Evolutionary conservation across 2,888 invertebrate genomes (phyloP).

Genomic region (Taphrorychus bicolor): DNA sequence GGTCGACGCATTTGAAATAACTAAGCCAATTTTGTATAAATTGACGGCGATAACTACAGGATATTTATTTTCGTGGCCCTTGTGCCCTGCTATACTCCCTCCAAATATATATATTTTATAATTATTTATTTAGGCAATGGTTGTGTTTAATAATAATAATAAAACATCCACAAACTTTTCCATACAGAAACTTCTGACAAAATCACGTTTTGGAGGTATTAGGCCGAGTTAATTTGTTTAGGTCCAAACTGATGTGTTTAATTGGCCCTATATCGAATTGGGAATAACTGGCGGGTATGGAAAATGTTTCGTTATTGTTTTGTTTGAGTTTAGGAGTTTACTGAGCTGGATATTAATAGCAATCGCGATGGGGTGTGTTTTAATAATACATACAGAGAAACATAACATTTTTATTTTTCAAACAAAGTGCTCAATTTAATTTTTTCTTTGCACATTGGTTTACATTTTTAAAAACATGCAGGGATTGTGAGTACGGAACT

Average conservation of each 20-base stretch:
- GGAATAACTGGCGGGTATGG: background rate
- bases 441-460: too few relatives aligned
- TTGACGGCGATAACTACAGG: background rate
- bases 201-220: background rate
- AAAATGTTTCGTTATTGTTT: background rate
- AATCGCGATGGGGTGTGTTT: background rate
- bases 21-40: background rate
- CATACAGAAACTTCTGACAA: background rate
- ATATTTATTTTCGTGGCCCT: background rate
- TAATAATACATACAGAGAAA: background rate
- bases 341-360: background rate
- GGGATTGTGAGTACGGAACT: too few relatives aligned
- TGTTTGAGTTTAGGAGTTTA: background rate
- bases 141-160: too few relatives aligned
- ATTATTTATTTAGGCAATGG: too few relatives aligned
- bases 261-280: background rate
- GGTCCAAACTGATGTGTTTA: background rate
- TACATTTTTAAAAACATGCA: too few relatives aligned
- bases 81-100: too few relatives aligned
- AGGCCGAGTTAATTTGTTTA: conserved; percentile 6
- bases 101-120: too few relatives aligned
- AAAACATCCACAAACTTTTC: too few relatives aligned
- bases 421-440: too few relatives aligned
- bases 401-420: too few relatives aligned
- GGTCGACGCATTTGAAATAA: background rate